phyloP scores from a whole-genome alignment of 2,113 vertebrate species.

The Pholis gunnellus region DNA sequence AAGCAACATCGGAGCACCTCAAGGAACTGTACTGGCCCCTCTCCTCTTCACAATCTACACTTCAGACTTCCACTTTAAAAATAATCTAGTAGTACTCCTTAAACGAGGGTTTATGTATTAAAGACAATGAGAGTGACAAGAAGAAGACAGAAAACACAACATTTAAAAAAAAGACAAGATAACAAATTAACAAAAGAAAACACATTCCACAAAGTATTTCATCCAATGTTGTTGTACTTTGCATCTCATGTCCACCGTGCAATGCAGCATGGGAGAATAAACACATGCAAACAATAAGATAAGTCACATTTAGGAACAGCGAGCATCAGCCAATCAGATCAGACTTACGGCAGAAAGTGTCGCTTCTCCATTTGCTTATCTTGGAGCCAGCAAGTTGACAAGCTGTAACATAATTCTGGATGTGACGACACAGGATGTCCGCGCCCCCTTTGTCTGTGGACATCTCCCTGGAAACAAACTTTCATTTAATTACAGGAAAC shows the following conservation, averaged over 20 bases:
- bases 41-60: too few relatives aligned
- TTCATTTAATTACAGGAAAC: neutral
- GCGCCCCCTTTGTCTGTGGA: neutral
- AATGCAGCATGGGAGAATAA: neutral
- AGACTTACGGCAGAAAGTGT: slow-evolving; percentile 46
- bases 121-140: too few relatives aligned
- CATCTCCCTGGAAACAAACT: slow-evolving; percentile 33
- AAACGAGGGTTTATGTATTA: too few relatives aligned
- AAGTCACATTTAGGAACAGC: neutral
- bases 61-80: too few relatives aligned
- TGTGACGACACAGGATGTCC: slow-evolving; percentile 17
- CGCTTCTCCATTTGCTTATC: slow-evolving; percentile 32
- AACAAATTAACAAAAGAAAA: too few relatives aligned
- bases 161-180: too few relatives aligned
- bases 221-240: too few relatives aligned
- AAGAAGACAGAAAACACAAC: too few relatives aligned
- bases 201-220: too few relatives aligned
- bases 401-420: slow-evolving; percentile 31
- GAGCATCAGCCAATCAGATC: neutral
- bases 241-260: too few relatives aligned
- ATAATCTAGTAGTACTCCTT: too few relatives aligned
- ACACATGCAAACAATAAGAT: neutral
- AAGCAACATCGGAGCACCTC: neutral
- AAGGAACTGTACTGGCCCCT: neutral
- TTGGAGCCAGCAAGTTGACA: slow-evolving; percentile 43